Evolutionary conservation across 92 coral and sea anemone species (phyloP).

Genomic region (Plumapathes pennacea): DNA sequence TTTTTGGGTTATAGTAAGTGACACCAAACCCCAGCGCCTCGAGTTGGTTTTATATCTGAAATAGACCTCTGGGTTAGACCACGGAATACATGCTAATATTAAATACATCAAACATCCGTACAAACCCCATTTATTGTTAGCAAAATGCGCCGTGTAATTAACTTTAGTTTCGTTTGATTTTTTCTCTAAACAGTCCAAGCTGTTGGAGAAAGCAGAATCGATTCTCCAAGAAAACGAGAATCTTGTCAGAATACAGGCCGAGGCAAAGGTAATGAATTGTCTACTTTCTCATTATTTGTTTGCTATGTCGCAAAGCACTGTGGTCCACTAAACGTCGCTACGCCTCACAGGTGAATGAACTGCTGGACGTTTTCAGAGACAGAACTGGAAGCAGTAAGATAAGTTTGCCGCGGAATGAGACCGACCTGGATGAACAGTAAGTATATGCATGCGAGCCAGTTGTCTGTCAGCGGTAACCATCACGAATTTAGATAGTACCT

Average conservation of each 20-base stretch:
- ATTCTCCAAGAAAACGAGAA: constrained; percentile 32
- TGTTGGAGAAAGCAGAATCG: constrained; percentile 2
- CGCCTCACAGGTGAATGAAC: constrained; percentile 31
- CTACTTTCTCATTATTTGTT: too few species aligned
- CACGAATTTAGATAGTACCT: too few species aligned
- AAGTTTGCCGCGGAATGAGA: constrained; percentile 55
- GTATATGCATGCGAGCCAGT: background rate
- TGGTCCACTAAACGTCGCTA: too few species aligned
- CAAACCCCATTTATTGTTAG: background rate
- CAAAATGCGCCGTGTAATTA: too few species aligned
- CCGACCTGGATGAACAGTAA: constrained; percentile 53
- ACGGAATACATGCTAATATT: background rate
- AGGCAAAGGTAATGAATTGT: constrained; percentile 58
- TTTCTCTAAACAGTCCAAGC: too few species aligned
- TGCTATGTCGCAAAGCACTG: too few species aligned
- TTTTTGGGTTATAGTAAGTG: too few species aligned
- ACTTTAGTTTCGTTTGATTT: too few species aligned
- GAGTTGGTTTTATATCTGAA: too few species aligned
- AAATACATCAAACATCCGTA: constrained; percentile 4
- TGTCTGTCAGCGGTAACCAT: too few species aligned
- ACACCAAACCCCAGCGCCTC: too few species aligned
- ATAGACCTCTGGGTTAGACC: background rate
- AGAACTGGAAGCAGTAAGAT: constrained; percentile 50
- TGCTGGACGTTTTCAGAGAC: constrained; percentile 23
- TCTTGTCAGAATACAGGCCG: constrained; percentile 56